phyloP scores from a whole-genome alignment of 1,140 invertebrate species.

The Mesaphorura yosii region DNA sequence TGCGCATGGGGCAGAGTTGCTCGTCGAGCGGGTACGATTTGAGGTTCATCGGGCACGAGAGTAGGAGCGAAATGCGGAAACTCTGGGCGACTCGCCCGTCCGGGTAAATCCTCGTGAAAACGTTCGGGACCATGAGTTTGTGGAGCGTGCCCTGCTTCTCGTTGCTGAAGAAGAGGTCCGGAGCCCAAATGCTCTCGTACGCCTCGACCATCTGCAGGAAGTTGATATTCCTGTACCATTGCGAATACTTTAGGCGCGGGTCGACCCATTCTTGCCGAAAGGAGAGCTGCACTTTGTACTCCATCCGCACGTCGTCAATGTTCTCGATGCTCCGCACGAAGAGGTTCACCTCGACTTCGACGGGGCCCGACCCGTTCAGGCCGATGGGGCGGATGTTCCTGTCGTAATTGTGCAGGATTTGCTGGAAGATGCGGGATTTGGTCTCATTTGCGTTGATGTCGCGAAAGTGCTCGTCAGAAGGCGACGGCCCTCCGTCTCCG shows the following conservation, averaged over 20 bases:
- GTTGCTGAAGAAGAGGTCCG: slow-evolving; percentile 16
- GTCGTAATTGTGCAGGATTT: not conserved
- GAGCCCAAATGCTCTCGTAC: slow-evolving; percentile 32
- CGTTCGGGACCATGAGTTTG: slow-evolving; percentile 11
- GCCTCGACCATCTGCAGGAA: slow-evolving; percentile 36
- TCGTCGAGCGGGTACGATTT: slow-evolving; percentile 41
- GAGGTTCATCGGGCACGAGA: slow-evolving; percentile 42
- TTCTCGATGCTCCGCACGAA: slow-evolving; percentile 90
- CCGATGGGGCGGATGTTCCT: not conserved
- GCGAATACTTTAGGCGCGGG: not conserved
- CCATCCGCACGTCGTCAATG: slow-evolving; percentile 94
- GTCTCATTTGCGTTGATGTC: not conserved
- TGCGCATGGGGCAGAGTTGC: slow-evolving; percentile 39
- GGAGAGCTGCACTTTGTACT: slow-evolving; percentile 6
- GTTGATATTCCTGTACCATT: slow-evolving; percentile 27
- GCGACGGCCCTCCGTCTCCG: too few relatives aligned
- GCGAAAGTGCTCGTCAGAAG: not conserved
- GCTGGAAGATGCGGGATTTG: not conserved
- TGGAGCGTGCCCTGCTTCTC: slow-evolving; percentile 10
- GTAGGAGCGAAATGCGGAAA: slow-evolving; percentile 37
- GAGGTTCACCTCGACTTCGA: slow-evolving; percentile 84
- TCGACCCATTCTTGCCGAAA: slow-evolving; percentile 9
- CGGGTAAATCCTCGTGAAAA: slow-evolving; percentile 36
- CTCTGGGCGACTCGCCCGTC: slow-evolving; percentile 40
- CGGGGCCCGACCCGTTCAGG: slow-evolving; percentile 37